phyloP scores from a whole-genome alignment of 2,797 vertebrate genomes.

The Mionectes olivaceus region DNA sequence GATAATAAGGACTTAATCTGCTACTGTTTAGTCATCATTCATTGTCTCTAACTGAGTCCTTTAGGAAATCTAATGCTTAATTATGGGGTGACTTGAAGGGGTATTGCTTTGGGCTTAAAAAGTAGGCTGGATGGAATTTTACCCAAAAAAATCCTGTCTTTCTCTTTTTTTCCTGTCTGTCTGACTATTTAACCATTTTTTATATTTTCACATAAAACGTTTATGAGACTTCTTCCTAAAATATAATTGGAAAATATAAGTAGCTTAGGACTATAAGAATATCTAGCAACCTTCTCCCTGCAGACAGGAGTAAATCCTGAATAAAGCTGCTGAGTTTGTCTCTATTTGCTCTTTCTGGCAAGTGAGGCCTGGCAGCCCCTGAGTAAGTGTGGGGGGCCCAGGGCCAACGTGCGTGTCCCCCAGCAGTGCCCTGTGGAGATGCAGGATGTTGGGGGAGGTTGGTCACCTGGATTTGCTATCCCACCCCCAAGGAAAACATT shows the following conservation, averaged over 20 bases:
- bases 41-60: not conserved
- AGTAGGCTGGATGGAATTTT: not conserved
- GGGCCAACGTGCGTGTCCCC: not conserved
- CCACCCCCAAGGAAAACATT: rapidly evolving
- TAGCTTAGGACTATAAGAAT: not conserved
- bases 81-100: not conserved
- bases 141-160: not conserved
- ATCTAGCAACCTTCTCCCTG: not conserved
- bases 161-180: not conserved
- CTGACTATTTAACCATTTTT: not conserved
- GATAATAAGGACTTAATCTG: not conserved
- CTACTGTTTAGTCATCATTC: not conserved
- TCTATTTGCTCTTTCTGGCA: not conserved
- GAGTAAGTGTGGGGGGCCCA: rapidly evolving
- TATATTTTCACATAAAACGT: not conserved
- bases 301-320: not conserved
- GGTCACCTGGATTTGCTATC: not conserved
- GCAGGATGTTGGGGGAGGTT: not conserved
- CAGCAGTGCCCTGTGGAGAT: rapidly evolving
- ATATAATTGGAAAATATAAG: conserved; percentile 16
- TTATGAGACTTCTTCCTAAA: not conserved
- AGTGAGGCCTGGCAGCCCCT: rapidly evolving
- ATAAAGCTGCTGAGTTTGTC: not conserved
- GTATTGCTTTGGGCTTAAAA: not conserved
- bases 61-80: not conserved